Percentiles rank a stretch among this genome's conserved stretches.
phyloP scores from a whole-genome alignment of 1,140 invertebrate species.

The Gerris buenoi region DNA sequence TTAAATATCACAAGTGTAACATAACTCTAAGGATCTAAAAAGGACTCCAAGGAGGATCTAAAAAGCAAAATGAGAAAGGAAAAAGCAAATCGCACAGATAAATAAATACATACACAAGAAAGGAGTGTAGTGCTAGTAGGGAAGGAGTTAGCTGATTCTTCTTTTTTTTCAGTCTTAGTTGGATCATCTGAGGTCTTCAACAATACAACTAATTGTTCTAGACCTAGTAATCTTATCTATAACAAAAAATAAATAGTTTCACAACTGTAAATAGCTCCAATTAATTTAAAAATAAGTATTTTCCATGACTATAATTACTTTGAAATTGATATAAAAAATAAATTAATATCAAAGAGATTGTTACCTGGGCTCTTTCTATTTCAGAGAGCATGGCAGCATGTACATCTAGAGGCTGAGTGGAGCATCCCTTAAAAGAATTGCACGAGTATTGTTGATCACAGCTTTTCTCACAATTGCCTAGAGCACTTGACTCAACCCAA shows the following conservation, averaged over 20 bases:
- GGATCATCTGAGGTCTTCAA: conserved; percentile 27
- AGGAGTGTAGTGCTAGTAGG: conserved; percentile 14
- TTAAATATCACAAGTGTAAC: too few relatives aligned
- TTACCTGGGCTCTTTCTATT: conserved; percentile 34
- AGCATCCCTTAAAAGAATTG: conserved; percentile 14
- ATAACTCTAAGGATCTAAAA: too few relatives aligned
- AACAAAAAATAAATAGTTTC: too few relatives aligned
- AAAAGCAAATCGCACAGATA: too few relatives aligned
- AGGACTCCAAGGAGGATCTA: too few relatives aligned
- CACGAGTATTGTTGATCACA: background rate
- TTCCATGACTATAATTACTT: too few relatives aligned
- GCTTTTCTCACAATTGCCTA: background rate
- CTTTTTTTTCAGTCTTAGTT: background rate
- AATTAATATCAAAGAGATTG: too few relatives aligned
- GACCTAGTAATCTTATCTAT: conserved; percentile 33
- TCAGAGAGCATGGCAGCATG: conserved; percentile 30
- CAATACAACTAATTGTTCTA: conserved; percentile 34
- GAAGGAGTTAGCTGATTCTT: conserved; percentile 8
- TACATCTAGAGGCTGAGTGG: conserved; percentile 26
- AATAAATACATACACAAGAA: conserved; percentile 18
- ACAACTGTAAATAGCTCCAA: too few relatives aligned
- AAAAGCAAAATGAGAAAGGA: too few relatives aligned
- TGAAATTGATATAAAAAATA: too few relatives aligned
- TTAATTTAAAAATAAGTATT: too few relatives aligned
- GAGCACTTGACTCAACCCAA: background rate